Percentiles rank a stretch among this genome's conserved stretches.
These are phyloP conservation scores for Euwallacea fornicatus DNA, from an alignment of 1,140 invertebrate species.

Conservation along the genomic window DNA sequence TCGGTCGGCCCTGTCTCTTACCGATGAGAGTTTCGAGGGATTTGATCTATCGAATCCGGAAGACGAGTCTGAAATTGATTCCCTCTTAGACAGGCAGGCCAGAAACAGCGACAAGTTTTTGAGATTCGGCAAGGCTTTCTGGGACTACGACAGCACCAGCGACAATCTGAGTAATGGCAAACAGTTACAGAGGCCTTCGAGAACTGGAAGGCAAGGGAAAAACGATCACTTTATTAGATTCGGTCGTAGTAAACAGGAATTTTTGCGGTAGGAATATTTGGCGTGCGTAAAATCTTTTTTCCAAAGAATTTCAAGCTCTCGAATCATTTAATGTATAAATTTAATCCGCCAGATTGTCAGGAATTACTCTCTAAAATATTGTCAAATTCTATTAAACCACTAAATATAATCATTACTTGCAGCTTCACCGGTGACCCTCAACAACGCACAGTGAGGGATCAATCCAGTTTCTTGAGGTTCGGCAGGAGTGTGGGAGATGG, in stretches of 20 bases:
- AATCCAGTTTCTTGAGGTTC: slow-evolving; percentile 35
- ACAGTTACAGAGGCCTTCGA: slow-evolving; percentile 25
- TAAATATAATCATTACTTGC: slow-evolving; percentile 3
- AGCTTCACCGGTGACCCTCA: slow-evolving; percentile 23
- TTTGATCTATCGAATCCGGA: slow-evolving; percentile 8
- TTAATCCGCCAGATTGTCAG: background rate
- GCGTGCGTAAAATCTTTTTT: background rate
- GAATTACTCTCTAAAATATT: background rate
- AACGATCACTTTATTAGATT: slow-evolving; percentile 43
- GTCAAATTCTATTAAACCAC: slow-evolving; percentile 2
- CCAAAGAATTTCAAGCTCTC: background rate
- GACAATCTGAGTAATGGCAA: slow-evolving; percentile 21
- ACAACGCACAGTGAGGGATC: slow-evolving; percentile 26
- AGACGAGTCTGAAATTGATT: slow-evolving; percentile 22
- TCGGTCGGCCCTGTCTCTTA: slow-evolving; percentile 16
- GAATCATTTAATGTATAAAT: background rate
- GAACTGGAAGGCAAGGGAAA: slow-evolving; percentile 39
- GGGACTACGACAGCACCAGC: slow-evolving; percentile 23
- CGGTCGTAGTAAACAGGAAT: slow-evolving; percentile 38
- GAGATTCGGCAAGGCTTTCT: slow-evolving; percentile 33
- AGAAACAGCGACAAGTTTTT: slow-evolving; percentile 37
- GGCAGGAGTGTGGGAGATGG: slow-evolving; percentile 30
- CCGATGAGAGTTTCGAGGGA: slow-evolving; percentile 28
- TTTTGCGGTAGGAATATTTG: slow-evolving; percentile 31
- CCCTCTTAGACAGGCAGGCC: slow-evolving; percentile 20